Evolutionary conservation across 2,113 vertebrate species (phyloP).

Genomic region (Crotophaga sulcirostris): DNA sequence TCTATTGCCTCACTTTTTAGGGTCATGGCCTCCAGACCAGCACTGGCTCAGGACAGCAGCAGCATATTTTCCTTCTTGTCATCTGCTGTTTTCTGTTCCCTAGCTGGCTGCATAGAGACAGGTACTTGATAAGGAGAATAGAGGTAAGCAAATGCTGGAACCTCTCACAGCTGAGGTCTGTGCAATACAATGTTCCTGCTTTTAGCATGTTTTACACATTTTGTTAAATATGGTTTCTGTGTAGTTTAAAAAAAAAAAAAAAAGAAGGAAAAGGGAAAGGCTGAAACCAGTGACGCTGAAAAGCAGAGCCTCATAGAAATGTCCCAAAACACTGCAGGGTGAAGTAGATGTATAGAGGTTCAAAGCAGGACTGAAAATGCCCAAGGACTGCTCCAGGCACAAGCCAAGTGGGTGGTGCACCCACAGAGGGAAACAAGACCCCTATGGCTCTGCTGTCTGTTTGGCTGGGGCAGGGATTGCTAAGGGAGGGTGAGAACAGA

Average conservation of each 20-base stretch:
- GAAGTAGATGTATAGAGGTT: background rate
- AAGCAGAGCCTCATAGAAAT: background rate
- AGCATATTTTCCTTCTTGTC: background rate
- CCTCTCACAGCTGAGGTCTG: background rate
- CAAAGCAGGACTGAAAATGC: background rate
- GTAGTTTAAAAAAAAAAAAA: background rate
- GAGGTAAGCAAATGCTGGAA: background rate
- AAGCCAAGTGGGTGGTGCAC: slow-evolving; percentile 10
- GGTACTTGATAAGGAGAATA: background rate
- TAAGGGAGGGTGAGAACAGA: background rate
- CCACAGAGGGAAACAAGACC: slow-evolving; percentile 17
- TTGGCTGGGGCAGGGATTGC: background rate
- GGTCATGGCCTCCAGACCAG: background rate
- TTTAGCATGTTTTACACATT: background rate
- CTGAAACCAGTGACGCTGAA: background rate
- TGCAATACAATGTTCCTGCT: fast-evolving
- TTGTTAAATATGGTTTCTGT: background rate
- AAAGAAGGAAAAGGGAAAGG: background rate
- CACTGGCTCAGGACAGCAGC: background rate
- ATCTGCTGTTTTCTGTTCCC: background rate
- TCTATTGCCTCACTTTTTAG: background rate
- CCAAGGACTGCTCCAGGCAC: background rate
- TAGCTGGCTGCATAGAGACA: background rate
- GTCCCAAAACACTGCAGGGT: background rate
- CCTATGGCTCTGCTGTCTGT: background rate